Evolutionary conservation across 2,888 invertebrate genomes (phyloP).

Genomic region (Labia minor): DNA sequence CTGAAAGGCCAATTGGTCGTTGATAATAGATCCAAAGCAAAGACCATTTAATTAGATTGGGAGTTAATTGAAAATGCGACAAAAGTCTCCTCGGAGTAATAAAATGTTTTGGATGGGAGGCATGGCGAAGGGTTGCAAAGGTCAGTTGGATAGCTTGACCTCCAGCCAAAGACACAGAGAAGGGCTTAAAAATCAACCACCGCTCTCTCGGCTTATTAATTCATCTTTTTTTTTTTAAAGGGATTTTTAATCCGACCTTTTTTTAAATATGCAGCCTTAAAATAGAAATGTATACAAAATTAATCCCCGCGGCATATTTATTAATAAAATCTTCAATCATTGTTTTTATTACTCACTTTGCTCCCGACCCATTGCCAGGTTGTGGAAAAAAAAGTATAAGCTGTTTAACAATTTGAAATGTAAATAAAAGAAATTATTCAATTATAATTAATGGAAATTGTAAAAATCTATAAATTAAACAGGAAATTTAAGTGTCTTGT

Average conservation of each 20-base stretch:
- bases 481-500: too few species aligned
- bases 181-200: not conserved
- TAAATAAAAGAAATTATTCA: too few species aligned
- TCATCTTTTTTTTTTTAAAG: not conserved
- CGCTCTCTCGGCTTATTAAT: not conserved
- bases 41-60: not conserved
- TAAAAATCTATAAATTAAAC: too few species aligned
- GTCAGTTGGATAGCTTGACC: not conserved
- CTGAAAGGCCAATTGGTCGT: slow-evolving; percentile 1
- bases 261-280: not conserved
- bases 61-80: not conserved
- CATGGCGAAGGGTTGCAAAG: not conserved
- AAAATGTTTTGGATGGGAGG: slow-evolving; percentile 1
- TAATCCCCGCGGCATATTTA: not conserved
- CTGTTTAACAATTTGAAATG: too few species aligned
- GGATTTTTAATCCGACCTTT: not conserved
- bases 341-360: too few species aligned
- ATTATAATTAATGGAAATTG: too few species aligned
- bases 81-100: not conserved
- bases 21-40: not conserved
- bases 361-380: too few species aligned
- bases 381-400: too few species aligned
- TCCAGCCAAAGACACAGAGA: not conserved
- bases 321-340: not conserved
- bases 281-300: not conserved